phyloP scores from a whole-genome alignment of 2,888 invertebrate genomes.

The Quadriops clusia region DNA sequence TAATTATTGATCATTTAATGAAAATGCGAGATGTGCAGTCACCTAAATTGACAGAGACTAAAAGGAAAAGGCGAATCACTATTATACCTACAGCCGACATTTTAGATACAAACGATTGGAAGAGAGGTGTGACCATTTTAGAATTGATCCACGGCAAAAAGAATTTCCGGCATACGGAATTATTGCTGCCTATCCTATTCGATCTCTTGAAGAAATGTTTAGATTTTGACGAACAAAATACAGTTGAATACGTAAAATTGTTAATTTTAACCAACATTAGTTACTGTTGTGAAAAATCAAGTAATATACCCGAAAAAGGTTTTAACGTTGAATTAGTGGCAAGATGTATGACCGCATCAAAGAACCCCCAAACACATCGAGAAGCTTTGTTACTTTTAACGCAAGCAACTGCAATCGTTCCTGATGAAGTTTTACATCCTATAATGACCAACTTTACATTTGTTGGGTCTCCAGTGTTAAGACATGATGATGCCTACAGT shows the following conservation, averaged over 20 bases:
- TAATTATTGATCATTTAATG: slow-evolving; percentile 47
- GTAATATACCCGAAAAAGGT: slow-evolving; percentile 39
- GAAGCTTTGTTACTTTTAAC: slow-evolving; percentile 79
- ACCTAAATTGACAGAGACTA: slow-evolving; percentile 33
- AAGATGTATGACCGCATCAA: slow-evolving; percentile 78
- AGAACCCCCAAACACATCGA: slow-evolving; percentile 92
- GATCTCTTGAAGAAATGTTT: slow-evolving; percentile 67
- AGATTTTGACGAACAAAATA: slow-evolving; percentile 67
- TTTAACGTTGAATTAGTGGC: slow-evolving; percentile 69
- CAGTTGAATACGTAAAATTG: slow-evolving; percentile 83
- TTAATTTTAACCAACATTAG: slow-evolving; percentile 66
- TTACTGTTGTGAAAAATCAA: slow-evolving; percentile 53
- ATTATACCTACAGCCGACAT: slow-evolving; percentile 47
- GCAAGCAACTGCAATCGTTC: slow-evolving; percentile 64
- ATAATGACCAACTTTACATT: slow-evolving; percentile 97
- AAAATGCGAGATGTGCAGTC: slow-evolving; percentile 45
- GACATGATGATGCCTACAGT: slow-evolving; percentile 91
- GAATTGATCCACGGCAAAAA: slow-evolving; percentile 80
- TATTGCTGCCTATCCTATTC: slow-evolving; percentile 64
- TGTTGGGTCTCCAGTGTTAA: slow-evolving; percentile 85
- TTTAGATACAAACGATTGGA: slow-evolving; percentile 60
- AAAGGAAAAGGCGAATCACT: slow-evolving; percentile 35
- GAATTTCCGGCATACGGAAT: slow-evolving; percentile 54
- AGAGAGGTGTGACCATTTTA: slow-evolving; percentile 62
- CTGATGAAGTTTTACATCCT: slow-evolving; percentile 78